These are phyloP conservation scores for Apaloderma vittatum DNA, from an alignment of 2,113 vertebrate species.

Conservation along the genomic window DNA sequence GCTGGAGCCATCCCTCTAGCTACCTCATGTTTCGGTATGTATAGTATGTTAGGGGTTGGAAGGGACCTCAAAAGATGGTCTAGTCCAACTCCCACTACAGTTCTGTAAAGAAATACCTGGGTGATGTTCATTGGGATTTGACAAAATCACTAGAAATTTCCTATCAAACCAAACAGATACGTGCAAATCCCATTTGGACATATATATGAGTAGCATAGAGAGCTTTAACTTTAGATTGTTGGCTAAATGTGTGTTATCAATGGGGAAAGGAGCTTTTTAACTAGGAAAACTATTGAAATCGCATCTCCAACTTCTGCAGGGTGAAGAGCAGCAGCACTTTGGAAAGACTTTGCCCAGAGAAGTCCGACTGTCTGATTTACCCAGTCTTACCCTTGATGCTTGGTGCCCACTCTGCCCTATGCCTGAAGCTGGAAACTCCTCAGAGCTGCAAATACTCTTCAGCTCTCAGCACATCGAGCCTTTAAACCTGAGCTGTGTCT, in stretches of 20 bases:
- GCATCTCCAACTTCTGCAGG: not conserved
- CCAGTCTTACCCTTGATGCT: not conserved
- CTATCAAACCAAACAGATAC: fast-evolving
- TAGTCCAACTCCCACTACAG: no score
- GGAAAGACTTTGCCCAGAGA: not conserved
- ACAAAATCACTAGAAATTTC: not conserved
- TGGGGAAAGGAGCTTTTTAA: not conserved
- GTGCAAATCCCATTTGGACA: not conserved
- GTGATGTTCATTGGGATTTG: not conserved
- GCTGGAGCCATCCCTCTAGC: not conserved
- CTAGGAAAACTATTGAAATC: not conserved
- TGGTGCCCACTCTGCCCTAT: not conserved
- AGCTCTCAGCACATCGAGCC: fast-evolving
- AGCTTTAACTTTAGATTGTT: not conserved
- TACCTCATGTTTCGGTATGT: fast-evolving
- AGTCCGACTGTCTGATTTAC: not conserved
- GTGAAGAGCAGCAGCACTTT: not conserved
- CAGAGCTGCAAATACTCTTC: not conserved
- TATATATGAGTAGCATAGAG: not conserved
- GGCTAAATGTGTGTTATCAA: not conserved
- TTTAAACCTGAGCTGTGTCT: not conserved
- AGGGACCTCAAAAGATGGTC: no score
- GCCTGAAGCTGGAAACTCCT: not conserved
- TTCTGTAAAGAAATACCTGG: not conserved
- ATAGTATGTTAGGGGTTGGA: no score